Evolutionary conservation across 2,113 vertebrate species (phyloP).

Genomic region (Thalassoma bifasciatum): DNA sequence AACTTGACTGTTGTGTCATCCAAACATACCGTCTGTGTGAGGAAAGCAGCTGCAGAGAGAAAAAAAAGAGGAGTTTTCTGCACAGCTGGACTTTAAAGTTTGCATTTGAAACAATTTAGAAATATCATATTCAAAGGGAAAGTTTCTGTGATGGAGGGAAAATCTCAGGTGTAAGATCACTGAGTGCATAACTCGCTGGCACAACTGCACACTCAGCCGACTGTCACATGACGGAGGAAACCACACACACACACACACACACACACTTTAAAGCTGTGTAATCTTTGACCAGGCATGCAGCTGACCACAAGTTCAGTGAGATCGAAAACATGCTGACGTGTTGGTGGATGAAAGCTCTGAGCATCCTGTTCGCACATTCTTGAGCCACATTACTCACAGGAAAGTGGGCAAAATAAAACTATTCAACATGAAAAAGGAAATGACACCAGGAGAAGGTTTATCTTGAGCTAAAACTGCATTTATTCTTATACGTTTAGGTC

Average conservation of each 20-base stretch:
- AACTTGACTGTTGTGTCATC: conserved; percentile 99
- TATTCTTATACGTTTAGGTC: too few species aligned
- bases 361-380: conserved; percentile 61
- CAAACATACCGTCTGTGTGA: conserved; percentile 98
- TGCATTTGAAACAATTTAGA: too few species aligned
- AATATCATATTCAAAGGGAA: too few species aligned
- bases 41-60: conserved; percentile 91
- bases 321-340: conserved; percentile 63
- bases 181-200: neutral
- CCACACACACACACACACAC: conserved; percentile 25
- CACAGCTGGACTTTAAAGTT: too few species aligned
- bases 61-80: too few species aligned
- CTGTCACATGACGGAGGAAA: conserved; percentile 77
- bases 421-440: neutral
- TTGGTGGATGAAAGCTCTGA: conserved; percentile 44
- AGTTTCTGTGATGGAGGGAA: too few species aligned
- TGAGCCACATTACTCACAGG: conserved; percentile 25
- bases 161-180: neutral
- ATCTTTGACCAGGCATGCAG: conserved; percentile 72
- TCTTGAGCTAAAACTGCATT: neutral
- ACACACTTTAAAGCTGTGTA: conserved; percentile 58
- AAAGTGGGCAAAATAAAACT: neutral
- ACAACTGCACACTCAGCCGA: conserved; percentile 49
- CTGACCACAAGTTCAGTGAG: conserved; percentile 52
- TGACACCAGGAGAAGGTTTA: neutral